Base-by-base conservation (phyloP, 2,113 vertebrate species). In the Melospiza georgiana region DNA sequence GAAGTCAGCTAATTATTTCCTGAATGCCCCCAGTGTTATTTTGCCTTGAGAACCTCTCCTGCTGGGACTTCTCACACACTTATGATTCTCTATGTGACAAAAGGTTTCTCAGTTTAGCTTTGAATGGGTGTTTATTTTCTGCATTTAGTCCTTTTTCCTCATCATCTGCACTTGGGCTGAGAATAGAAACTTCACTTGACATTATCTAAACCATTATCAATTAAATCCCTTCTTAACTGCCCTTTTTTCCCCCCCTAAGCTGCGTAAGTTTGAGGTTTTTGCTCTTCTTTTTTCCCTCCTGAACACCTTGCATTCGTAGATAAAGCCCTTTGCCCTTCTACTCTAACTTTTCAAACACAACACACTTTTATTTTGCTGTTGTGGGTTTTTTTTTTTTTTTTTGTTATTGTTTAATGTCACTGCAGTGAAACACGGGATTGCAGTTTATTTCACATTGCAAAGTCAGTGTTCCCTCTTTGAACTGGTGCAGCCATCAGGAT, bases 1-100 rank as follows among this genome's bases (percentile, higher is more conserved):
- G 94, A 97, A 97, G 76, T 75, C 58, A 95, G 69, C 71, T 97
- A 97, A 97, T 97, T 96, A 95, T 97, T 97, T 97, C 91, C 94
- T 96, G 83, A 96, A 90, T 94, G 72, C 92, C 92, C 78, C 73
- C 69, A 84, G 83, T 93, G 89, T 95, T 97, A 94, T 84, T 95
- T 91, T 95, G 95, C 73, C 73, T 97, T 95, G 76, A 96, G 95
- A 95, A 95, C 58, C 90, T 90, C 85, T 95, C 86, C 88, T 96
- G 69, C 94, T 96, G 97, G 89, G 77, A 93, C 87, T 95, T 91
- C 87, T 96, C 88, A 92, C 67, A 88, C 6, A 48, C 83, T 93
- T 96, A 86, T 66, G 69, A 95, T 90, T 97, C 71, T 93, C 87
- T 89, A 17, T 89, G 75, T 96, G 91, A 97, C 86, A 97, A 96